Percentiles rank a stretch among this genome's conserved stretches.
phyloP scores from a whole-genome alignment of 1,140 invertebrate genomes.

The Hyphantria cunea region DNA sequence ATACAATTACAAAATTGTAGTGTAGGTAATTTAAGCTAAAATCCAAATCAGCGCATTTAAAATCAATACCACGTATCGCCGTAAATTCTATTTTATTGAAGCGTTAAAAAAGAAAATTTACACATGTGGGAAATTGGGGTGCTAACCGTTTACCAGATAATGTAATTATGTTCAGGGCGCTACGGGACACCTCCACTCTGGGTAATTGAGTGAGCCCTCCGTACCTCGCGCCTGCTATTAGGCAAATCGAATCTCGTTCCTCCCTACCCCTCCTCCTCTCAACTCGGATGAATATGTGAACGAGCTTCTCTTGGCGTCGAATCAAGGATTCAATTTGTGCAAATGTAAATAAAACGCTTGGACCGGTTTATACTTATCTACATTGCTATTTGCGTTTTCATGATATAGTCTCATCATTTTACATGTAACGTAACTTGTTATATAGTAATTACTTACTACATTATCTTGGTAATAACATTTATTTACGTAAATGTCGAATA shows the following conservation, averaged over 20 bases:
- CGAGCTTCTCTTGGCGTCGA: conserved; percentile 57
- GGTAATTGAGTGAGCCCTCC: conserved; percentile 76
- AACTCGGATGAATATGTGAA: conserved; percentile 56
- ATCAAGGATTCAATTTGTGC: conserved; percentile 74
- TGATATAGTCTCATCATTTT: conserved; percentile 7
- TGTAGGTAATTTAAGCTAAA: not conserved
- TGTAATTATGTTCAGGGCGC: conserved; percentile 75
- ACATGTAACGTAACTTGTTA: not conserved
- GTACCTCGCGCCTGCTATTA: conserved; percentile 66
- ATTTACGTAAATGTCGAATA: no score
- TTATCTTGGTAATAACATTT: no score
- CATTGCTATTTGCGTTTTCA: not conserved
- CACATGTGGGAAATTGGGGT: conserved; percentile 32
- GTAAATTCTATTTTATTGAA: conserved; percentile 27
- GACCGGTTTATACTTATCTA: not conserved
- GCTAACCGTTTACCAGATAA: conserved; percentile 75
- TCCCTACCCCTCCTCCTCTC: conserved; percentile 33
- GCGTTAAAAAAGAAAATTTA: conserved; percentile 31
- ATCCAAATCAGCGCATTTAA: conserved; percentile 13
- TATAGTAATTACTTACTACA: no score
- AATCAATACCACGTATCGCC: conserved; percentile 19
- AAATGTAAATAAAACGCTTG: conserved; percentile 72
- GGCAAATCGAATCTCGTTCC: conserved; percentile 76
- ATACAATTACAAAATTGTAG: no score
- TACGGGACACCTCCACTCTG: conserved; percentile 76